phyloP scores from a whole-genome alignment of 2,113 vertebrate species.

The Pseudopipra pipra region DNA sequence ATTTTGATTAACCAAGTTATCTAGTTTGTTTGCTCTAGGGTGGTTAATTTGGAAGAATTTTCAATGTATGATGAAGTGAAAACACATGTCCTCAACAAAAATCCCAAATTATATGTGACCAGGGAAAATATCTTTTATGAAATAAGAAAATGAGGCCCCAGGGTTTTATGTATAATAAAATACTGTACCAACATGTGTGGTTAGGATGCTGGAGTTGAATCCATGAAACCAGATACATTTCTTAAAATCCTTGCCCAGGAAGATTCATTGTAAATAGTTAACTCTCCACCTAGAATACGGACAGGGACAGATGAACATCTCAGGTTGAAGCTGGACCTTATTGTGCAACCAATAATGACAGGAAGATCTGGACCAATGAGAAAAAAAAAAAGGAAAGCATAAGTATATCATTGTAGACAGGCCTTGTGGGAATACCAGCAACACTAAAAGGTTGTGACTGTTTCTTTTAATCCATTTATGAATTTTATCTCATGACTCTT shows the following conservation, averaged over 20 bases:
- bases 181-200: not conserved
- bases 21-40: not conserved
- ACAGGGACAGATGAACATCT: not conserved
- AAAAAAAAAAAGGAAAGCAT: fast-evolving
- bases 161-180: not conserved
- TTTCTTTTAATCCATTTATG: not conserved
- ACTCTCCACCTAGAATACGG: not conserved
- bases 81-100: not conserved
- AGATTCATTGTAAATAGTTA: not conserved
- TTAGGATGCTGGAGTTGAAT: not conserved
- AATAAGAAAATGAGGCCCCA: not conserved
- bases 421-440: not conserved
- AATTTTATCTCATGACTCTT: not conserved
- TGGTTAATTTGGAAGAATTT: not conserved
- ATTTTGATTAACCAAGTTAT: not conserved
- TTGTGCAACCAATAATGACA: not conserved
- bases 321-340: not conserved
- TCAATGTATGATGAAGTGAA: not conserved
- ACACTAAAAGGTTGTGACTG: not conserved
- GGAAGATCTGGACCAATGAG: not conserved
- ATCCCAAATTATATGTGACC: not conserved
- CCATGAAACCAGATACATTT: not conserved
- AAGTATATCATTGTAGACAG: not conserved
- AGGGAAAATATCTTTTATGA: not conserved
- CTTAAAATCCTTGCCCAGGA: not conserved